Conservation (phyloP, 2,888 invertebrate genomes). For the Sinentomon sp. region DNA sequence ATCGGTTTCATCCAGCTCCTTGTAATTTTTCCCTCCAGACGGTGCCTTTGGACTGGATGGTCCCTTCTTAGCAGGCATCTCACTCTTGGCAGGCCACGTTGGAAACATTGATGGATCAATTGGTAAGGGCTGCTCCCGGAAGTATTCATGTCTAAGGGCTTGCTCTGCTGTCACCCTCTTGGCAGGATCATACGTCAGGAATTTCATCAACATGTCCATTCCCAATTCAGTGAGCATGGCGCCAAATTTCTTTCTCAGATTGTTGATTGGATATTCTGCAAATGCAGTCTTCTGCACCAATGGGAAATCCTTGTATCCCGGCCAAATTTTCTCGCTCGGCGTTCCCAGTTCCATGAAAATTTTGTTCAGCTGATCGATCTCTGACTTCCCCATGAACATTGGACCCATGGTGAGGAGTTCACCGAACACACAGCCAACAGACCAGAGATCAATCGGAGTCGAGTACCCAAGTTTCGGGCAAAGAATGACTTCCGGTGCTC, state of each 20-base stretch:
- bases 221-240: slow-evolving; percentile 29
- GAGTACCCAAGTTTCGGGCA: slow-evolving; percentile 59
- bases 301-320: slow-evolving; percentile 70
- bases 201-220: slow-evolving; percentile 33
- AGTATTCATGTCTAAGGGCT: slow-evolving; percentile 59
- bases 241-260: slow-evolving; percentile 37
- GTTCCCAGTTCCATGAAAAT: slow-evolving; percentile 88
- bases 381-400: slow-evolving; percentile 84
- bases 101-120: slow-evolving; percentile 96
- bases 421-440: slow-evolving; percentile 88
- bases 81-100: slow-evolving; percentile 98
- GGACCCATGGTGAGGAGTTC: slow-evolving; percentile 87
- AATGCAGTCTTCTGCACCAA: slow-evolving; percentile 79
- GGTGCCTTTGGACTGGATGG: slow-evolving; percentile 75
- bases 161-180: slow-evolving; percentile 65
- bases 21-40: slow-evolving; percentile 77
- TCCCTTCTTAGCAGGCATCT: slow-evolving; percentile 50
- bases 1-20: too few relatives aligned
- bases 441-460: slow-evolving; percentile 91
- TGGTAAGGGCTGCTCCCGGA: slow-evolving; percentile 53
- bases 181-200: slow-evolving; percentile 73
- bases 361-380: slow-evolving; percentile 76
- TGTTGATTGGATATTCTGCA: slow-evolving; percentile 65
- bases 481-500: slow-evolving; percentile 79
- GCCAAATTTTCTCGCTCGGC: slow-evolving; percentile 86